Base-by-base conservation (phyloP, 2,113 vertebrate genomes). In the Xiphias gladius region DNA sequence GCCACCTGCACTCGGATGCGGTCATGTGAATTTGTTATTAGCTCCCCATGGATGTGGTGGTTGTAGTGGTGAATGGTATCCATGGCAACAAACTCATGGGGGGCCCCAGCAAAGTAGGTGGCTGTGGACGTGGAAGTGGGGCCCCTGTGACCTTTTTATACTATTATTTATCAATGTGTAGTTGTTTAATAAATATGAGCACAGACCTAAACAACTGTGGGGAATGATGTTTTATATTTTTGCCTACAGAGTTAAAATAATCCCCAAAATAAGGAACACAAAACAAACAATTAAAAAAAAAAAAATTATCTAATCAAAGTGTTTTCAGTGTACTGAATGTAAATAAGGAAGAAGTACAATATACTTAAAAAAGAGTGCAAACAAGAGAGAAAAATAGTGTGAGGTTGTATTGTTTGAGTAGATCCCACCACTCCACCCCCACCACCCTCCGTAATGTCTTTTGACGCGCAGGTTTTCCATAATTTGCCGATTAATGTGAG, bases 401-500 rank as follows among this genome's bases (percentile, higher is more conserved):
- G 26, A 35, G 59, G 37, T 43, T 41, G 52, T 12, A 6, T 17
- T 65, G 71, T 71, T 9, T 24, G 66, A 11, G 9, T 12, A 8
- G 2, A 26, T 73, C 73, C n/a, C 59, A 26, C 39, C 43, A 10
- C 35, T 52, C 57, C 19, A 12, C 26, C 75, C 64, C 24, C 16
- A 6, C 13, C 13, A 32, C 57, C 62, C 65, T 74, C 79, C 41
- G 62, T 83, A 81, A 85, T 87, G 86, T 87, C 85, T 75, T 92
- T 92, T 91, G 91, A 92, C 75, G 84, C 55, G 73, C 90, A 86
- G 81, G 90, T 92, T 89, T 92, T 80, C 80, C 39, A 90, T 92
- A 92, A 93, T 91, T 93, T 91, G 91, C 62, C 91, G 90, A 93
- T 89, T 95, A 95, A 96, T 94, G 90, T 35, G 89, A 90, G 92